These are phyloP conservation scores for Papilio glaucus DNA, from an alignment of 1,140 invertebrate species.

Conservation along the genomic window DNA sequence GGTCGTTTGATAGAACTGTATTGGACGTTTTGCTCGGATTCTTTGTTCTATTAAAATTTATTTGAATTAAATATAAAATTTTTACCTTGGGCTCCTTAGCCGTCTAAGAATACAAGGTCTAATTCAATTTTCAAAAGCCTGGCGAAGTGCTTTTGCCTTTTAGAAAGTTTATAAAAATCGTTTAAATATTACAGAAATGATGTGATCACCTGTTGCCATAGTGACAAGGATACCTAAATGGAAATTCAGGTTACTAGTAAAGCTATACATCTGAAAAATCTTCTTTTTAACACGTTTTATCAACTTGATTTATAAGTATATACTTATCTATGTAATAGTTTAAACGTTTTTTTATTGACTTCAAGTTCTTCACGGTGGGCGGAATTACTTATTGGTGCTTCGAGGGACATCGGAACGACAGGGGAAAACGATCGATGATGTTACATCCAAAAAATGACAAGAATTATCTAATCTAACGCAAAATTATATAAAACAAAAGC, in stretches of 20 bases:
- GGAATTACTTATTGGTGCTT: too few species aligned
- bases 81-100: not conserved
- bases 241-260: not conserved
- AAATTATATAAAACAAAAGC: not conserved
- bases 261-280: too few species aligned
- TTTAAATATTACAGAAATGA: not conserved
- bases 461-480: not conserved
- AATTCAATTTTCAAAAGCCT: not conserved
- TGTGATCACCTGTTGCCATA: not conserved
- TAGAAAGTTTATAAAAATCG: slow-evolving; percentile 1
- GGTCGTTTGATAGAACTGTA: not conserved
- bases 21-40: too few species aligned
- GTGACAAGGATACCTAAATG: not conserved
- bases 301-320: too few species aligned
- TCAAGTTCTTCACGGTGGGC: too few species aligned
- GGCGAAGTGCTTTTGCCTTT: not conserved
- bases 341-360: too few species aligned
- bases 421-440: not conserved
- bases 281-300: too few species aligned
- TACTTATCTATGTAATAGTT: too few species aligned
- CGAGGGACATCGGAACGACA: too few species aligned
- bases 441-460: not conserved
- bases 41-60: not conserved
- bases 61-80: not conserved
- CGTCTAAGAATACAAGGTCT: not conserved